A percentile compares a stretch with the other conserved stretches of the same genome.
Evolutionary conservation across 2,888 invertebrate species (phyloP).

Genomic region (Eretmocerus hayati): DNA sequence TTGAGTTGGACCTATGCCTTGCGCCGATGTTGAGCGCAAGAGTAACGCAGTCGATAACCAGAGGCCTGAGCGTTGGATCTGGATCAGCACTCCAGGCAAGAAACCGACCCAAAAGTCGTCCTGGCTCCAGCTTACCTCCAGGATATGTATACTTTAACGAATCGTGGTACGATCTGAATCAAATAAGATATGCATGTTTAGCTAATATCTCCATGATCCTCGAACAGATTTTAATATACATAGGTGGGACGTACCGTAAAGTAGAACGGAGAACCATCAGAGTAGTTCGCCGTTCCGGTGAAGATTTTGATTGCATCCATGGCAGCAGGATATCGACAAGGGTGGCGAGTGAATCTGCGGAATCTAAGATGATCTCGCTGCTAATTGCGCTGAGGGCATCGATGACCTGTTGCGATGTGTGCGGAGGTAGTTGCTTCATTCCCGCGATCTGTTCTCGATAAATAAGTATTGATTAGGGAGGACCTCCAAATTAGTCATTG

Average conservation of each 20-base stretch:
- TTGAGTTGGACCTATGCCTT: conserved; percentile 32
- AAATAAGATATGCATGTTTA: too few species aligned
- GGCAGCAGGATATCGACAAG: conserved; percentile 38
- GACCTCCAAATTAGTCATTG: too few species aligned
- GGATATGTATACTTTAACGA: conserved; percentile 41
- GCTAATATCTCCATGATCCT: neutral
- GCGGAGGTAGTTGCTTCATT: too few species aligned
- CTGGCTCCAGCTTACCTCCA: conserved; percentile 38
- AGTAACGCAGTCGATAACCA: conserved; percentile 37
- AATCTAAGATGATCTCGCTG: conserved; percentile 36
- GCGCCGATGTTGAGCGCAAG: conserved; percentile 35
- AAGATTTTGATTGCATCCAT: conserved; percentile 40
- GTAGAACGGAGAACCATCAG: conserved; percentile 33
- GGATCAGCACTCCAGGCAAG: conserved; percentile 39
- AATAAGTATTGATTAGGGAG: too few species aligned
- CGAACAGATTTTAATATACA: neutral
- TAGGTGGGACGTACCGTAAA: conserved; percentile 29
- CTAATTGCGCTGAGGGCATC: conserved; percentile 32
- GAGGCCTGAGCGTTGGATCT: conserved; percentile 30
- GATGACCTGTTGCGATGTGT: conserved; percentile 30
- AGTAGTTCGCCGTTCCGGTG: conserved; percentile 32
- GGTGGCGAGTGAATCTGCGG: conserved; percentile 36
- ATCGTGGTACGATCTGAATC: conserved; percentile 36
- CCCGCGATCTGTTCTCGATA: conserved; percentile 32
- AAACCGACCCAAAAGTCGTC: conserved; percentile 37